Conservation (phyloP, 2,797 vertebrate genomes). For the Oryzias dopingdopingensis region DNA sequence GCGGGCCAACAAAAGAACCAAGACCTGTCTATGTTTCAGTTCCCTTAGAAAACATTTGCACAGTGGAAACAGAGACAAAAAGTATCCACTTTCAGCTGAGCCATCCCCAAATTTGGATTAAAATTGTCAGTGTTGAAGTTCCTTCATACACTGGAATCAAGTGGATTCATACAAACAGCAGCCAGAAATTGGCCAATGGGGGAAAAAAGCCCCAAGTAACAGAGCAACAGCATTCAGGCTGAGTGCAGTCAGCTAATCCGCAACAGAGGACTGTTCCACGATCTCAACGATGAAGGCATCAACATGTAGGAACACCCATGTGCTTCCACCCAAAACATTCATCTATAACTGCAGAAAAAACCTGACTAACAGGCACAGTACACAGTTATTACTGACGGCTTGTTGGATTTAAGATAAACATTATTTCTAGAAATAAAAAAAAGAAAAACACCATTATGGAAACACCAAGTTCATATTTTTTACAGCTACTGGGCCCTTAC, state of each 20-base stretch:
- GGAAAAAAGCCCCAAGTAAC: too few species aligned
- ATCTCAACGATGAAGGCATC: slow-evolving; percentile 9
- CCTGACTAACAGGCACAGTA: background rate
- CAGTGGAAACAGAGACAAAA: background rate
- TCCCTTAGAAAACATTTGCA: too few species aligned
- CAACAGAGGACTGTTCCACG: background rate
- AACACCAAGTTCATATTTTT: slow-evolving; percentile 15
- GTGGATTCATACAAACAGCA: background rate
- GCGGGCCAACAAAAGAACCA: too few species aligned
- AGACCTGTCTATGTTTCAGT: too few species aligned
- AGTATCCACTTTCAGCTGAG: background rate
- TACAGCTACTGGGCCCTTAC: slow-evolving; percentile 82
- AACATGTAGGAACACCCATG: slow-evolving; percentile 3
- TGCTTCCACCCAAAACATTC: slow-evolving; percentile 7
- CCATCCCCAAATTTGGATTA: background rate
- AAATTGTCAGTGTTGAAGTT: background rate
- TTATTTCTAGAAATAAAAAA: background rate
- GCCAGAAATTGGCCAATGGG: too few species aligned
- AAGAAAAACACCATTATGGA: background rate
- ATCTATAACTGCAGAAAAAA: background rate
- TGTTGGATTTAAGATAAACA: slow-evolving; percentile 12
- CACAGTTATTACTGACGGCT: background rate
- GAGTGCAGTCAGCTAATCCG: background rate
- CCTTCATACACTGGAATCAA: background rate
- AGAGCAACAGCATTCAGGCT: background rate